phyloP scores from a whole-genome alignment of 1,140 invertebrate species.

The Tyrophagus putrescentiae region DNA sequence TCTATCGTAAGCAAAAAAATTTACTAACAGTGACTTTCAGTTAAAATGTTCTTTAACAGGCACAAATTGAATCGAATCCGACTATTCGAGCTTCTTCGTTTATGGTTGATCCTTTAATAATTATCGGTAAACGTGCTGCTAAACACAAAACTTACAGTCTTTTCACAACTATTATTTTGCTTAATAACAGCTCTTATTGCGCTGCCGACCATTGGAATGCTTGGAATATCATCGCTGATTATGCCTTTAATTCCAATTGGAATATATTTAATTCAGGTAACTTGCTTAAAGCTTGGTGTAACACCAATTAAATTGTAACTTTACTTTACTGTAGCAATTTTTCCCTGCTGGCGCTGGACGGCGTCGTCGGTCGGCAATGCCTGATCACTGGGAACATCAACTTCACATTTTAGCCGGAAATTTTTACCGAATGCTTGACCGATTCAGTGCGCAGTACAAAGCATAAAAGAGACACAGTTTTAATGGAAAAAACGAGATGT shows the following conservation, averaged over 20 bases:
- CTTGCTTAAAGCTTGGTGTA: background rate
- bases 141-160: background rate
- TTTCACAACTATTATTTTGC: conserved; percentile 1
- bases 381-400: background rate
- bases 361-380: conserved; percentile 1
- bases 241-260: conserved; percentile 23
- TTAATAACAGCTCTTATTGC: conserved; percentile 20
- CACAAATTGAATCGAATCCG: background rate
- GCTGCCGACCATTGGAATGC: conserved; percentile 15
- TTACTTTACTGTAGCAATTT: conserved; percentile 6
- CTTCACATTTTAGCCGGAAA: background rate
- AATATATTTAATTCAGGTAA: conserved; percentile 22
- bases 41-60: too few relatives aligned
- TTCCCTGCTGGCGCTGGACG: conserved; percentile 5
- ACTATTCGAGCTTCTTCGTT: conserved; percentile 10
- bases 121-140: conserved; percentile 9
- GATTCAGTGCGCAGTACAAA: background rate
- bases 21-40: too few relatives aligned
- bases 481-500: background rate
- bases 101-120: conserved; percentile 20
- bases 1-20: background rate
- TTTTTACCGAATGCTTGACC: background rate
- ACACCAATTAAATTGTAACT: background rate
- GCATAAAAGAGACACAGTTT: background rate
- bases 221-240: conserved; percentile 20